Percentiles rank a stretch among this genome's conserved stretches.
These are phyloP conservation scores for Drosophila prolongata DNA, from an alignment of 2,888 invertebrate genomes.

Conservation along the genomic window DNA sequence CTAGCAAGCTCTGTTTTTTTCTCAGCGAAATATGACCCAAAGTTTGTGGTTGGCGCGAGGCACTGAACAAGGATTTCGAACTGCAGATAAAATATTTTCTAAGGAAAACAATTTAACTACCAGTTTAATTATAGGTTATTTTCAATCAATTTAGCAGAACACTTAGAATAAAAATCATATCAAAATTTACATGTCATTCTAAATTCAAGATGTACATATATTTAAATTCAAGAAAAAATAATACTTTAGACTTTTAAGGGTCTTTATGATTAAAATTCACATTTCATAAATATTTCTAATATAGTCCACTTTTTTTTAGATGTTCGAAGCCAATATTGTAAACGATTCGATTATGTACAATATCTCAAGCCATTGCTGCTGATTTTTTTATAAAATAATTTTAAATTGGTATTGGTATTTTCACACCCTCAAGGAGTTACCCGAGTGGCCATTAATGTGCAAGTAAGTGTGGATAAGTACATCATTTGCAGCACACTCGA, in stretches of 20 bases:
- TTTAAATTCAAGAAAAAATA: no score
- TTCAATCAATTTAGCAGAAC: no score
- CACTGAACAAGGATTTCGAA: neutral
- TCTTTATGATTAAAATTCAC: no score
- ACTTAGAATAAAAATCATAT: no score
- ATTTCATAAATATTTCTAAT: no score
- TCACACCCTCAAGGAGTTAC: slow-evolving; percentile 3
- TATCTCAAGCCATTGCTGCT: neutral
- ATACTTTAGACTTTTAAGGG: no score
- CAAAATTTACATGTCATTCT: no score
- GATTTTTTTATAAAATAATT: neutral
- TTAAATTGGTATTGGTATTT: neutral
- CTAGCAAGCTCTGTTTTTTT: neutral
- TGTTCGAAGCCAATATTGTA: neutral
- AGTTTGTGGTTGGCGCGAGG: neutral
- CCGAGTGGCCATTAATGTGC: slow-evolving; percentile 17
- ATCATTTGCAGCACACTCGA: slow-evolving; percentile 50
- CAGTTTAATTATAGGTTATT: neutral
- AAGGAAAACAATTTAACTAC: neutral
- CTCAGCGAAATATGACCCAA: neutral
- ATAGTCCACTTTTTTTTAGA: no score
- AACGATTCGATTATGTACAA: neutral
- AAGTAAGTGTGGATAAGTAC: slow-evolving; percentile 35
- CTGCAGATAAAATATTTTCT: neutral
- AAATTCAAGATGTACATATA: no score